phyloP scores from a whole-genome alignment of 2,113 vertebrate species.

The Okapia johnstoni region DNA sequence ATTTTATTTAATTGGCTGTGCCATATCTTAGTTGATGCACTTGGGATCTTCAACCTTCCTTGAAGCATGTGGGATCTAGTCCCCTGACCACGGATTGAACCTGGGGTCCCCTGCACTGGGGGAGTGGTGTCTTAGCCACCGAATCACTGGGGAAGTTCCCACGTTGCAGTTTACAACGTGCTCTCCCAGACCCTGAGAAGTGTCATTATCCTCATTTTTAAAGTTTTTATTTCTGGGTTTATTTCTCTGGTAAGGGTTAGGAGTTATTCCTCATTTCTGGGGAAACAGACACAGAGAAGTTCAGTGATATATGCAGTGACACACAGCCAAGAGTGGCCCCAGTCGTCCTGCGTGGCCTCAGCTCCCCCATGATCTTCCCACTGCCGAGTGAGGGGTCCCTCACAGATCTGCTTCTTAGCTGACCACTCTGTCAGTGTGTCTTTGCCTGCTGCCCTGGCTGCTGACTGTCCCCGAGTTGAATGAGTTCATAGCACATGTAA shows the following conservation, averaged over 20 bases:
- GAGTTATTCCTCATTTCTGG: neutral
- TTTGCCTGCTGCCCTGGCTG: neutral
- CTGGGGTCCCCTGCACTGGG: neutral
- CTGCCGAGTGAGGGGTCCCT: fast-evolving
- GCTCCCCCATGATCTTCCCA: neutral
- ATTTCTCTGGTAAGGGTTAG: neutral
- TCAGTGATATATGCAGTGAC: fast-evolving
- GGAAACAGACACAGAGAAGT: neutral
- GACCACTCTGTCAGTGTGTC: fast-evolving
- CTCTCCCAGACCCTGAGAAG: neutral
- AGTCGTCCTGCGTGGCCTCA: neutral
- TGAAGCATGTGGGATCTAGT: neutral
- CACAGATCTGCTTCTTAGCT: neutral
- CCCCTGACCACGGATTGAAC: neutral
- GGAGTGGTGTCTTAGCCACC: neutral
- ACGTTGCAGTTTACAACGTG: fast-evolving
- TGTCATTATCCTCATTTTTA: neutral
- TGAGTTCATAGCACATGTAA: fast-evolving
- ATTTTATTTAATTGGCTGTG: neutral
- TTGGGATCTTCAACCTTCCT: neutral
- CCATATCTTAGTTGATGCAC: neutral
- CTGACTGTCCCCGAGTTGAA: neutral
- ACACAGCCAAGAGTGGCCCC: neutral
- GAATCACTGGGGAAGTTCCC: neutral
- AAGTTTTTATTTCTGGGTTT: neutral